Percentiles rank a stretch among this genome's conserved stretches.
Conservation (phyloP, 2,797 vertebrate genomes). For the Arctocebus calabarensis region DNA sequence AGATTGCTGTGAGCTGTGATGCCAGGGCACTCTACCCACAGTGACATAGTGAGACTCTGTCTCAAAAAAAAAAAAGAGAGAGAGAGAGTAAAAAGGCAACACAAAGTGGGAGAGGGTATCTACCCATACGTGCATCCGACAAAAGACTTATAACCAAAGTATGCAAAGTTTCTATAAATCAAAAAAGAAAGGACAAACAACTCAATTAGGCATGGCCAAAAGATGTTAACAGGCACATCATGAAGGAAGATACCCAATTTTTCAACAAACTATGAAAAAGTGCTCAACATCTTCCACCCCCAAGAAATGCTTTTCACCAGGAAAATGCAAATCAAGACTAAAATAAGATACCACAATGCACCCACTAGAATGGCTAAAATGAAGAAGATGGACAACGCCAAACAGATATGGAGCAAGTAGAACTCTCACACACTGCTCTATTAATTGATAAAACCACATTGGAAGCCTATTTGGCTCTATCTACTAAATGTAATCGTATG, state of each 20-base stretch:
- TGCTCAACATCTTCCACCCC: background rate
- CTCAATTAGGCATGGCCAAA: background rate
- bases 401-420: rapidly evolving
- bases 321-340: background rate
- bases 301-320: background rate
- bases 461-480: background rate
- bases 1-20: too few relatives aligned
- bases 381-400: background rate
- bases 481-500: background rate
- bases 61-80: too few relatives aligned
- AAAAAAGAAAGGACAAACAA: background rate
- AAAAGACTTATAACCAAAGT: background rate
- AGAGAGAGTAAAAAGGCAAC: background rate
- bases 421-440: rapidly evolving
- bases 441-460: background rate
- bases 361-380: background rate
- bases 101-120: background rate
- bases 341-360: background rate
- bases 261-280: background rate
- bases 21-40: too few relatives aligned
- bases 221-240: background rate
- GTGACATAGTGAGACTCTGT: too few relatives aligned
- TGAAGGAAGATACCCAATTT: background rate
- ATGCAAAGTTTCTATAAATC: background rate
- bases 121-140: rapidly evolving